phyloP scores from a whole-genome alignment of 2,797 vertebrate species.

The Hipposideros larvatus region DNA sequence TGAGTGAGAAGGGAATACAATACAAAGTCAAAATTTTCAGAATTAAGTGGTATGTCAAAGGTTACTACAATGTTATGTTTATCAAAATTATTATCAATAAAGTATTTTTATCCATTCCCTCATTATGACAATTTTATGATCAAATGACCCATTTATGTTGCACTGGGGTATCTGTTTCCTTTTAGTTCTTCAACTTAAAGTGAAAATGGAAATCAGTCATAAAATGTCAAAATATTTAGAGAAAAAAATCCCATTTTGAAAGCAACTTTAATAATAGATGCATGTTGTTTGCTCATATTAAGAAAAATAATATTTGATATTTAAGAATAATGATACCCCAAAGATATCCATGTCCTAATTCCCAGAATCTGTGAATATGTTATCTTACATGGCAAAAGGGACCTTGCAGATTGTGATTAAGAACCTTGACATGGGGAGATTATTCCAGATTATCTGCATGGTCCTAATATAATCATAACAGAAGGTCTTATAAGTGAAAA shows the following conservation, averaged over 20 bases:
- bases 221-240: background rate
- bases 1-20: background rate
- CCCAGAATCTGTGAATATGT: background rate
- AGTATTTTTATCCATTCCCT: background rate
- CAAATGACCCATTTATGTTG: background rate
- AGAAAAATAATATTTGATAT: conserved; percentile 1
- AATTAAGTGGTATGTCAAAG: background rate
- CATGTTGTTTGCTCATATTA: background rate
- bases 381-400: background rate
- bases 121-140: background rate
- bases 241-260: background rate
- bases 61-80: background rate
- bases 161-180: background rate
- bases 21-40: conserved; percentile 36
- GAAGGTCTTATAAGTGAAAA: background rate
- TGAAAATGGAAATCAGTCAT: conserved; percentile 6
- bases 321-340: background rate
- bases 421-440: background rate
- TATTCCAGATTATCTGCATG: background rate
- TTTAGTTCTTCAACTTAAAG: background rate
- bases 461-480: background rate
- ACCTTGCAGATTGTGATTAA: background rate
- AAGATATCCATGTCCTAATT: background rate
- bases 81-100: background rate
- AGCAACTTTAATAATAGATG: background rate